Percentiles rank a stretch among this genome's conserved stretches.
Evolutionary conservation across 2,113 vertebrate species (phyloP).

Genomic region (Callithrix jacchus): DNA sequence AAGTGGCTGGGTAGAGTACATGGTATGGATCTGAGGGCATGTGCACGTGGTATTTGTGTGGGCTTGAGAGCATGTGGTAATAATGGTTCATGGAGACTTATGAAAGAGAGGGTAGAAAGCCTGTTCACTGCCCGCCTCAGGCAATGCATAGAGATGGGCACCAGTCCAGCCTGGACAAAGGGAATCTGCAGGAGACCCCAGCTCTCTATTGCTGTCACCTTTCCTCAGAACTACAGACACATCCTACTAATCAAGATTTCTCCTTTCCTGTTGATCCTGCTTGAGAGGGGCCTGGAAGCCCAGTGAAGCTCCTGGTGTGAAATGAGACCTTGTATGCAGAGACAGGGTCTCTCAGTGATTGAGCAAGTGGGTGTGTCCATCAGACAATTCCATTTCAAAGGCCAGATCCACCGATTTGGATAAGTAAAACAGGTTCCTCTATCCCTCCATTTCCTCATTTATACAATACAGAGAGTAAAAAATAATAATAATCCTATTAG

Average conservation of each 20-base stretch:
- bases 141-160: neutral
- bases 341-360: too few relatives aligned
- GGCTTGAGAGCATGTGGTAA: slow-evolving; percentile 48
- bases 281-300: neutral
- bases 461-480: neutral
- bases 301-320: neutral
- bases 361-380: neutral
- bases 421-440: neutral
- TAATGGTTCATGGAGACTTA: slow-evolving; percentile 58
- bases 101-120: neutral
- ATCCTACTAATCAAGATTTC: neutral
- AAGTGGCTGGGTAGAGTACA: neutral
- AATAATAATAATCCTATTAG: neutral
- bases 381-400: neutral
- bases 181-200: neutral
- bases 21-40: slow-evolving; percentile 31
- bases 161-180: neutral
- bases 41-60: slow-evolving; percentile 51
- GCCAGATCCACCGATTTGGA: neutral
- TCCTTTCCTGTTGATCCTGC: neutral
- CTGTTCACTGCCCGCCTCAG: neutral
- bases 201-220: neutral
- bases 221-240: neutral
- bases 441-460: neutral
- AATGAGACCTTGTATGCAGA: neutral